A percentile compares a stretch with the other conserved stretches of the same genome.
phyloP scores from a whole-genome alignment of 2,888 invertebrate species.

The Phaedon cochleariae region DNA sequence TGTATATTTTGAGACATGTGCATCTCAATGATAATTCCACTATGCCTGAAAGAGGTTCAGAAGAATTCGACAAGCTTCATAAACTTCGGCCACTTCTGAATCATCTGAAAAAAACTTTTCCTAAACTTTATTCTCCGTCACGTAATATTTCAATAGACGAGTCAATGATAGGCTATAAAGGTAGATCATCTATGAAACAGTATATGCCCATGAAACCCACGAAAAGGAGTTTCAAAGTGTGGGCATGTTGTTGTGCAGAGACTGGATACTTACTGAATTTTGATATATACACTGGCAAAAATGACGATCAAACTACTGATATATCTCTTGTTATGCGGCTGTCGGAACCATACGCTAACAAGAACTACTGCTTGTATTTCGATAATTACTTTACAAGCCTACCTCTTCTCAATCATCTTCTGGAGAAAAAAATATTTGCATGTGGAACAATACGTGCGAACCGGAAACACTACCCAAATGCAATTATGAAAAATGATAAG shows the following conservation, averaged over 20 bases:
- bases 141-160: conserved; percentile 27
- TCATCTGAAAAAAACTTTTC: conserved; percentile 12
- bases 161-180: conserved; percentile 19
- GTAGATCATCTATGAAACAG: conserved; percentile 16
- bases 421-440: conserved; percentile 18
- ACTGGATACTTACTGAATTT: conserved; percentile 26
- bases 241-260: conserved; percentile 19
- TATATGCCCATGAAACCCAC: conserved; percentile 25
- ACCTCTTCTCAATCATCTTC: conserved; percentile 16
- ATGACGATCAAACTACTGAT: conserved; percentile 1
- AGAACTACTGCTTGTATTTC: conserved; percentile 28
- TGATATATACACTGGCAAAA: conserved; percentile 16
- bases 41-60: conserved; percentile 21
- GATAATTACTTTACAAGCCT: conserved; percentile 19
- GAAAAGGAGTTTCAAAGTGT: conserved; percentile 24
- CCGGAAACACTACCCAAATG: conserved; percentile 8
- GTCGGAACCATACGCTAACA: conserved; percentile 19
- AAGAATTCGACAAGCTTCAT: conserved; percentile 36
- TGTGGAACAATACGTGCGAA: conserved; percentile 13
- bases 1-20: conserved; percentile 35
- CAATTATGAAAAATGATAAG: conserved; percentile 18
- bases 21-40: conserved; percentile 41
- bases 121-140: conserved; percentile 9
- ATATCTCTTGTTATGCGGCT: conserved; percentile 22
- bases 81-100: conserved; percentile 32